These are phyloP conservation scores for Hypsibius dujardini DNA, from an alignment of 1,140 invertebrate genomes.

Conservation along the genomic window DNA sequence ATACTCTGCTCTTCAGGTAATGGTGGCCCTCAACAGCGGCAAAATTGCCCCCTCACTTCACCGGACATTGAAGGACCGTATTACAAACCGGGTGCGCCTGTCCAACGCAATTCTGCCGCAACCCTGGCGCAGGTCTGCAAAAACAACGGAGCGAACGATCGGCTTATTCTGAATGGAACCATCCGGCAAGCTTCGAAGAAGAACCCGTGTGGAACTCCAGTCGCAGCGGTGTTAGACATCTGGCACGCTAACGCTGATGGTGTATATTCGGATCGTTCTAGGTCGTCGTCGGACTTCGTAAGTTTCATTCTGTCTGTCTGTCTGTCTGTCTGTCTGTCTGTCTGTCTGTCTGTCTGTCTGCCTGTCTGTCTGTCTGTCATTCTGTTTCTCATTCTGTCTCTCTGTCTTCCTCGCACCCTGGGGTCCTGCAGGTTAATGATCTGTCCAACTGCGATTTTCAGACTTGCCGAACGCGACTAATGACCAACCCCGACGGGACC, in stretches of 20 bases:
- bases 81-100: slow-evolving; percentile 2
- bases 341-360: no score
- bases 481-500: not conserved
- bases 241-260: not conserved
- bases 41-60: not conserved
- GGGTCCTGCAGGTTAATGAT: no score
- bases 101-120: not conserved
- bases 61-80: not conserved
- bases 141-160: not conserved
- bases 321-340: no score
- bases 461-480: not conserved
- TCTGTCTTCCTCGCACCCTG: no score
- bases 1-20: no score
- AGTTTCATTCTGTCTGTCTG: no score
- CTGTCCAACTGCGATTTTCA: no score
- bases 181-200: not conserved
- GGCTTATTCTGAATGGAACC: not conserved
- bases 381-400: no score
- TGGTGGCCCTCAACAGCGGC: not conserved
- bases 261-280: not conserved
- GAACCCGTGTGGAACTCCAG: not conserved
- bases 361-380: no score
- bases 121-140: not conserved
- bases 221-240: not conserved
- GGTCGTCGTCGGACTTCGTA: no score